Evolutionary conservation across 2,113 vertebrate species (phyloP), one percentile per base, ranked within the genome.

Genomic region (Acrocephalus arundinaceus): DNA sequence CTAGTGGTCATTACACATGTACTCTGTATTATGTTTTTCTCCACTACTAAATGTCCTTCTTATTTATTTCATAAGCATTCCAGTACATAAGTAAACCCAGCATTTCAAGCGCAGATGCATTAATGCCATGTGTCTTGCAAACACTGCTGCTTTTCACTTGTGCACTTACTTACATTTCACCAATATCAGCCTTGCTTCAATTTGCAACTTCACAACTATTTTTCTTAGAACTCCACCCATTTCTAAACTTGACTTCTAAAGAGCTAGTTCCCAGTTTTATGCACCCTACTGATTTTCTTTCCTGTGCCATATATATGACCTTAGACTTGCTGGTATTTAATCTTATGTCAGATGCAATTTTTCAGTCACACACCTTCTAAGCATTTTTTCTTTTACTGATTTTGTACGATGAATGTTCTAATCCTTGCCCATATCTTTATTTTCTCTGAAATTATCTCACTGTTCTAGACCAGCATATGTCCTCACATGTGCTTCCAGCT

Each of bases 71-170:
- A 5, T 52, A 73, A 62, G 28, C 37, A 30, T 91, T 75, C 79
- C 49, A 45, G 41, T 52, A 46, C 46, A 35, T 33, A 57, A 55
- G 18, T 8, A 72, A 81, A 75, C 15, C 45, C 20, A 43, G 41
- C 8, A 62, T 87, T 89, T 87, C 41, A 54, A 68, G 54, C 33
- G 7, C 48, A 63, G 68, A 17, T 30, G 24, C 66, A 30, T 57
- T 78, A 66, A 66, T 0, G 0, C 30, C 1, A 1, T 20, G 18
- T 31, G 22, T 58, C 65, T 84, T 75, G n/a, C 37, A 49, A 63
- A 80, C 18, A 52, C 45, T 7, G 7, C 16, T 72, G 58, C n/a
- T 74, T 75, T 81, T 23, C 0, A 0, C 65, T 72, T 35, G 20
- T 67, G 5, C 12, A 30, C 20, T 74, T 37, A 12, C 10, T 79